A percentile compares a stretch with the other conserved stretches of the same genome.
Evolutionary conservation across 2,888 invertebrate genomes (phyloP).

Genomic region (Drosophila neutralis): DNA sequence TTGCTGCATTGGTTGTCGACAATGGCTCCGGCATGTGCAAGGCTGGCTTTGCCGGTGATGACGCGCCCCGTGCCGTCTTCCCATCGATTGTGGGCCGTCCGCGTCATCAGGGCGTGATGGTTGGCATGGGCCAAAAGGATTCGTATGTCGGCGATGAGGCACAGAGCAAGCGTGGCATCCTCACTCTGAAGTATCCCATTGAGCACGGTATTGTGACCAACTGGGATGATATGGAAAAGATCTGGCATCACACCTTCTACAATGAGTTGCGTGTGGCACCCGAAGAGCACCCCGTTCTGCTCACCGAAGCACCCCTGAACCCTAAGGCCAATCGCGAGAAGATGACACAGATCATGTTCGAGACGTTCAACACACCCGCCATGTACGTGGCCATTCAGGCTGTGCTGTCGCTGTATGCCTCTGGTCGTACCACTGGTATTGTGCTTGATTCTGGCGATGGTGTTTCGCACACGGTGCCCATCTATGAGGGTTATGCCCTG

Average conservation of each 20-base stretch:
- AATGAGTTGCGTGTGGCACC: conserved; percentile 98
- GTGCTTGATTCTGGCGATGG: conserved; percentile 98
- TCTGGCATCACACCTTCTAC: conserved; percentile 99
- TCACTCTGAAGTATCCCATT: conserved; percentile 98
- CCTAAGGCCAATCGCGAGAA: conserved; percentile 95
- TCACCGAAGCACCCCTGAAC: conserved; percentile 95
- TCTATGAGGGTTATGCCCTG: conserved; percentile 97
- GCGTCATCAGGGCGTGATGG: conserved; percentile 95
- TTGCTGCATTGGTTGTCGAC: conserved; percentile 96
- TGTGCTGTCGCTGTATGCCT: conserved; percentile 96
- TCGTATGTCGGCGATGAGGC: conserved; percentile 95
- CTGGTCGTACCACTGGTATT: conserved; percentile 98
- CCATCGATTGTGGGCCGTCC: conserved; percentile 96
- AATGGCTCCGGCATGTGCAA: conserved; percentile 98
- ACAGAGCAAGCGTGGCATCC: conserved; percentile 94
- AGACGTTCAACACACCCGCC: conserved; percentile 96
- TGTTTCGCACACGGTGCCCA: conserved; percentile 98
- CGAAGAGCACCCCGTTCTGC: conserved; percentile 94
- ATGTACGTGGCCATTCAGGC: conserved; percentile 98
- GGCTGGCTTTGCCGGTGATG: conserved; percentile 96
- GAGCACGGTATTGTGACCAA: conserved; percentile 99
- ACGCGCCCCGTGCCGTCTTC: conserved; percentile 94
- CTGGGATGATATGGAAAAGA: conserved; percentile 99
- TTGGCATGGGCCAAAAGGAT: conserved; percentile 97
- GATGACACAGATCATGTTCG: conserved; percentile 97